Evolutionary conservation across 2,888 invertebrate genomes (phyloP), one percentile per base, ranked within the genome.

Genomic region (Aethes cnicana): DNA sequence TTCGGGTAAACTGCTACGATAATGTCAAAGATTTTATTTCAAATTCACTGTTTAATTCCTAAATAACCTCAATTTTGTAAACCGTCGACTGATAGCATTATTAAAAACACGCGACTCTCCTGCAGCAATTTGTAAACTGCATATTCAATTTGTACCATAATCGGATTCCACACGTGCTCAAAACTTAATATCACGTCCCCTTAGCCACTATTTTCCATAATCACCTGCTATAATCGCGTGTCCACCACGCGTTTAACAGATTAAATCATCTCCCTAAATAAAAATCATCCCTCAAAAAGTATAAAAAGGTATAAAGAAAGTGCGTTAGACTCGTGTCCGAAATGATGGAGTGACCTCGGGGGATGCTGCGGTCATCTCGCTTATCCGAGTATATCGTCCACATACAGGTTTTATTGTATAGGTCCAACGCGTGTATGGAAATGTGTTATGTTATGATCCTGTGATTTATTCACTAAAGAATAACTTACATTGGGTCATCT

Each of bases 331-430:
- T 65, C 72, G 76, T 64, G 68, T 50, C 58, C 50, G 39, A 56
- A 32, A 58, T 57, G 52, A 58, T 63, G 46, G 56, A 47, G 53
- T 63, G 62, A 65, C 69, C 71, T 61, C 48, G 33, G 66, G 67
- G 73, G 74, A 76, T 71, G 68, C 70, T 69, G 66, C 46, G 68
- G 65, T 64, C 69, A 70, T 61, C 63, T 62, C 56, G 57, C 57
- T 47, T 48, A 6, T 49, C n/a, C 14, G 18, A 42, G 35, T n/a
- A 42, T 28, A 20, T 36, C 26, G 42, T 33, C 47, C 25, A 33
- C 14, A 41, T 30, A 9, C 12, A 20, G 39, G 23, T 28, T 20
- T 20, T 7, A 21, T 37, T 35, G 28, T 25, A 35, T 18, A 28
- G 23, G 50, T 44, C 12, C 5, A 18, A 18, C 43, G 36, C 50